Conservation (phyloP, 2,113 vertebrate species). For the Galemys pyrenaicus region DNA sequence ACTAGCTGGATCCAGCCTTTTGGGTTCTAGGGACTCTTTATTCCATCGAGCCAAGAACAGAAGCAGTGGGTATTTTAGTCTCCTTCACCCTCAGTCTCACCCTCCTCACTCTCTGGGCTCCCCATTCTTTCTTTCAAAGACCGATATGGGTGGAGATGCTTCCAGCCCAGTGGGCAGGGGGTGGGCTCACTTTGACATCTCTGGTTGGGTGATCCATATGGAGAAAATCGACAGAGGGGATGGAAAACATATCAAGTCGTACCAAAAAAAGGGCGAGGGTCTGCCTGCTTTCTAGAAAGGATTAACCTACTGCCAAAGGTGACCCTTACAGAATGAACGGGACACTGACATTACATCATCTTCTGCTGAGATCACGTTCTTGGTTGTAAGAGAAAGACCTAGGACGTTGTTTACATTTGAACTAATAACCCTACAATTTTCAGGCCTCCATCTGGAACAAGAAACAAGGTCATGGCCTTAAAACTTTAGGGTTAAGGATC, state of each 20-base stretch:
- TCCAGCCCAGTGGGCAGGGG: neutral
- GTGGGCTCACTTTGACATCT: neutral
- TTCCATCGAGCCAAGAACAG: no score
- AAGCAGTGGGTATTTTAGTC: neutral
- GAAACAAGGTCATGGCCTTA: conserved; percentile 78
- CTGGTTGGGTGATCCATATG: conserved; percentile 19
- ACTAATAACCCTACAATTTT: conserved; percentile 81
- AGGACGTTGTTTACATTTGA: conserved; percentile 54
- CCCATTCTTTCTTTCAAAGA: neutral
- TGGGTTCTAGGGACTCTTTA: no score
- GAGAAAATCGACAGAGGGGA: conserved; percentile 54
- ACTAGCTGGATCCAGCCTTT: no score
- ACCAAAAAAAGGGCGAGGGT: conserved; percentile 75
- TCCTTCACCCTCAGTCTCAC: neutral
- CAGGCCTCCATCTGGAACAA: conserved; percentile 77
- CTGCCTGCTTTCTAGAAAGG: conserved; percentile 56
- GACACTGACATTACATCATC: conserved; percentile 50
- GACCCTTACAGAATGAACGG: conserved; percentile 65
- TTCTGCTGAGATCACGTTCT: conserved; percentile 59
- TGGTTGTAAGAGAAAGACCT: conserved; percentile 76
- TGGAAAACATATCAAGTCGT: conserved; percentile 72
- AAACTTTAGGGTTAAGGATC: conserved; percentile 80
- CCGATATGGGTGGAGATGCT: neutral
- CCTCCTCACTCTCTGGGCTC: neutral
- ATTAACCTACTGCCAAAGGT: conserved; percentile 47